Conservation (phyloP, 2,888 invertebrate genomes). For the Bruchidius siliquastri region DNA sequence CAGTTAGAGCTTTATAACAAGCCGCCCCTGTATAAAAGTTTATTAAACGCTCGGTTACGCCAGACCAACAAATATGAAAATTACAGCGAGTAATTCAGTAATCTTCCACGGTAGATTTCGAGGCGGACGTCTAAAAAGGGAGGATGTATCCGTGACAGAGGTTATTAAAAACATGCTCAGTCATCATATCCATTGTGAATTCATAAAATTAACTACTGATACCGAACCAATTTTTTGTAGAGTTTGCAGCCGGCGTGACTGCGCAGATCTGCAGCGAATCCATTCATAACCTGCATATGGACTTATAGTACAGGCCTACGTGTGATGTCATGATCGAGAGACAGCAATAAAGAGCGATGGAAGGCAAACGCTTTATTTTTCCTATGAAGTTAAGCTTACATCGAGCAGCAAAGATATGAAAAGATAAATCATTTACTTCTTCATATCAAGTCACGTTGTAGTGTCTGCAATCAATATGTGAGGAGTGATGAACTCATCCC, state of each 20-base stretch:
- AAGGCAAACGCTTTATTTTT: no score
- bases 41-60: background rate
- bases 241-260: background rate
- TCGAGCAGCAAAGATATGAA: no score
- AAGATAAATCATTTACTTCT: no score
- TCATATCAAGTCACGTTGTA: no score
- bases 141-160: slow-evolving; percentile 5
- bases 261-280: background rate
- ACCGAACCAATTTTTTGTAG: slow-evolving; percentile 4
- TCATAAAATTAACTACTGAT: slow-evolving; percentile 8
- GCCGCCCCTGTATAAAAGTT: background rate
- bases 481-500: no score
- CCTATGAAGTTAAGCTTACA: no score
- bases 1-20: no score
- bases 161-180: slow-evolving; percentile 1
- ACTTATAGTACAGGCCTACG: background rate
- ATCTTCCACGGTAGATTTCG: slow-evolving; percentile 2
- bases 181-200: slow-evolving; percentile 11
- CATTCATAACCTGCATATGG: background rate
- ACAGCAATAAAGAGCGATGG: no score
- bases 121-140: background rate
- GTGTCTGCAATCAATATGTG: no score
- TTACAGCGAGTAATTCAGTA: slow-evolving; percentile 1
- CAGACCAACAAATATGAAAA: slow-evolving; percentile 2
- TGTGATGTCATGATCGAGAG: no score